Percentiles rank a stretch among this genome's conserved stretches.
phyloP scores from a whole-genome alignment of 30 jellyfish, hydroid and myxozoan species.

The Chrysaora quinquecirrha region DNA sequence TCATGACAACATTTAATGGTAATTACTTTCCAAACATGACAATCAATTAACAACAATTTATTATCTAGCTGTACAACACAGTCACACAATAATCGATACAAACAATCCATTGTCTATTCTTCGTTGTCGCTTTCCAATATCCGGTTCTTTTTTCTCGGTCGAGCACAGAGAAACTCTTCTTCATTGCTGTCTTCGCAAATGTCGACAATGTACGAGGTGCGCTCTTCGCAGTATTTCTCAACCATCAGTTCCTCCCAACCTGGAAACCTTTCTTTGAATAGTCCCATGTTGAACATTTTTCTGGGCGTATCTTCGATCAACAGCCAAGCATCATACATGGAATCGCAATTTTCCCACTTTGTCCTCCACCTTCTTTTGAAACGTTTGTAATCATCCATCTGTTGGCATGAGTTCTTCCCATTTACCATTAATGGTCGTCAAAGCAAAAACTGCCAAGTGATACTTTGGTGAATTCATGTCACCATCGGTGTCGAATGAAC shows the following conservation, averaged over 20 bases:
- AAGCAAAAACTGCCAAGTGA: too few species aligned
- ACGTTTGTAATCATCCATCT: neutral
- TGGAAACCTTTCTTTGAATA: neutral
- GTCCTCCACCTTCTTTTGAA: conserved; percentile 12
- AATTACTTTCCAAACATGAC: too few species aligned
- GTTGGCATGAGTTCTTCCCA: too few species aligned
- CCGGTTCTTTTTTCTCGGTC: neutral
- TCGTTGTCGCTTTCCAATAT: neutral
- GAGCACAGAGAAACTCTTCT: neutral
- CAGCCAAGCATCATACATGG: conserved; percentile 17
- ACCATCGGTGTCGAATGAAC: neutral
- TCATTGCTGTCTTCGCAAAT: neutral
- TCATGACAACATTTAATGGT: too few species aligned
- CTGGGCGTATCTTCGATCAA: neutral
- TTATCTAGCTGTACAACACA: too few species aligned
- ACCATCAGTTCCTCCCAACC: neutral
- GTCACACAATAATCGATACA: neutral
- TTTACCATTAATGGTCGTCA: too few species aligned
- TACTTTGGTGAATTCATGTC: neutral
- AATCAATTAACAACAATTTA: too few species aligned
- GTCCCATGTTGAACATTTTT: neutral
- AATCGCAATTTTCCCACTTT: conserved; percentile 4
- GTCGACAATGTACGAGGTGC: neutral
- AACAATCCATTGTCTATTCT: neutral
- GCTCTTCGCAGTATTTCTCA: neutral